Conservation (phyloP, 2,888 invertebrate species). For the Pterobdella sp. region DNA sequence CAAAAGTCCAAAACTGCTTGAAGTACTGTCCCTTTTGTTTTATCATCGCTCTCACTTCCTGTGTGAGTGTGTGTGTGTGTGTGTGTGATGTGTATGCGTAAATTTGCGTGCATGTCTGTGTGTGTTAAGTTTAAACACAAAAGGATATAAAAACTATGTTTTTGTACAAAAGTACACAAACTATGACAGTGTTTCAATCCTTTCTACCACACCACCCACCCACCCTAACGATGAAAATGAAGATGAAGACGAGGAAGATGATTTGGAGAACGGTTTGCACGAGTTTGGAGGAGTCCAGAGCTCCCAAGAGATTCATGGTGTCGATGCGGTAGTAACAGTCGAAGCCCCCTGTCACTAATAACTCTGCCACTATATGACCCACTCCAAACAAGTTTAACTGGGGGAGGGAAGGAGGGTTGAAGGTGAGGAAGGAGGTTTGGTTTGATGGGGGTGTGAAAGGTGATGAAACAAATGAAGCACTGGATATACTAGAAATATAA, state of each 20-base stretch:
- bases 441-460: neutral
- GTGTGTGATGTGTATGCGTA: neutral
- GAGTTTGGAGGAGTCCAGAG: slow-evolving; percentile 31
- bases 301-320: slow-evolving; percentile 47
- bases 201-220: too few relatives aligned
- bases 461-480: neutral
- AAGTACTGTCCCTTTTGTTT: slow-evolving; percentile 46
- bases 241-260: slow-evolving; percentile 43
- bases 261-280: slow-evolving; percentile 31
- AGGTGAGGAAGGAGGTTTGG: neutral
- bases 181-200: neutral
- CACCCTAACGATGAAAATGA: slow-evolving; percentile 47
- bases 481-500: neutral
- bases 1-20: slow-evolving; percentile 45
- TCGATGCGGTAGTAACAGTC: slow-evolving; percentile 47
- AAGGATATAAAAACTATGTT: too few relatives aligned
- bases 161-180: neutral
- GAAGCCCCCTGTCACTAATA: slow-evolving; percentile 46
- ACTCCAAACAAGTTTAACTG: slow-evolving; percentile 48
- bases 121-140: too few relatives aligned
- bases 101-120: neutral
- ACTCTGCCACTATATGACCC: slow-evolving; percentile 47
- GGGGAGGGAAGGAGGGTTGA: neutral
- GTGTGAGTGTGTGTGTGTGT: neutral
- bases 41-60: slow-evolving; percentile 44